Percentiles rank a stretch among this genome's conserved stretches.
These are phyloP conservation scores for Phrynosoma blainvillii DNA, from an alignment of 2,113 vertebrate species.

Conservation along the genomic window DNA sequence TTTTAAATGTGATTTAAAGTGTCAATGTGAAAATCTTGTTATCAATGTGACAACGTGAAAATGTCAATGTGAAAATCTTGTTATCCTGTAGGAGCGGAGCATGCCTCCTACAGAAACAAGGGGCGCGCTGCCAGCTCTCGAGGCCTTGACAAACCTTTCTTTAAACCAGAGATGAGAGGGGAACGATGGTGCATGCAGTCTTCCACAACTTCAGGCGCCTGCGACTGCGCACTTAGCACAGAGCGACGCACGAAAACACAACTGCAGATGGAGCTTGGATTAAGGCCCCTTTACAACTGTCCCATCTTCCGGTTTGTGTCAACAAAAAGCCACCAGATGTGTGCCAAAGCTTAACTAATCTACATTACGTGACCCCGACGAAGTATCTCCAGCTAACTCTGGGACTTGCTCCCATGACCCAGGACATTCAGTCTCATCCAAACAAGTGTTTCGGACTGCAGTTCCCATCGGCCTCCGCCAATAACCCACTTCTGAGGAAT, in stretches of 20 bases:
- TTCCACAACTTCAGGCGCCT: background rate
- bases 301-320: background rate
- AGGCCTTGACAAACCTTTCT: background rate
- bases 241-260: background rate
- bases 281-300: background rate
- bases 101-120: background rate
- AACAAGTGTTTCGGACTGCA: background rate
- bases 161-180: background rate
- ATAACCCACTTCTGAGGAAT: too few species aligned
- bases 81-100: background rate
- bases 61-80: background rate
- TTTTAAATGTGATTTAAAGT: too few species aligned
- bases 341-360: slow-evolving; percentile 23
- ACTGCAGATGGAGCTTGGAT: background rate
- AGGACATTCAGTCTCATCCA: background rate
- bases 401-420: background rate
- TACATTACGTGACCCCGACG: slow-evolving; percentile 8
- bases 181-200: background rate
- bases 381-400: background rate
- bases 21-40: background rate
- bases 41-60: background rate
- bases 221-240: background rate
- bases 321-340: background rate
- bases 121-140: background rate
- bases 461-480: background rate